phyloP scores from a whole-genome alignment of 2,888 invertebrate genomes.

The Tachina lurida region DNA sequence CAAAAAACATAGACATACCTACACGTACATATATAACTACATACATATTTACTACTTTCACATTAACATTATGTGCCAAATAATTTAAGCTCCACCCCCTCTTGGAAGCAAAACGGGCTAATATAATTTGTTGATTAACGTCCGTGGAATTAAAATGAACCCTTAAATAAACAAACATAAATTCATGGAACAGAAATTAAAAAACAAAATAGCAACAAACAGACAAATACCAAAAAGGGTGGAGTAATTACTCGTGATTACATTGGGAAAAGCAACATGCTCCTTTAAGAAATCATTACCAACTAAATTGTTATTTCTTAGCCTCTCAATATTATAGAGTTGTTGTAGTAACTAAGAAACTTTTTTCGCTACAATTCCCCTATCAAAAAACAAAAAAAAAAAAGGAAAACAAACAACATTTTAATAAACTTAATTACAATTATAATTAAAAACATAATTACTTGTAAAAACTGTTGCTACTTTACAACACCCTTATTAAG shows the following conservation, averaged over 20 bases:
- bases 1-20: neutral
- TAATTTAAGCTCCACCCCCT: slow-evolving; percentile 55
- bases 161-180: slow-evolving; percentile 62
- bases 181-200: slow-evolving; percentile 25
- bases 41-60: neutral
- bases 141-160: slow-evolving; percentile 52
- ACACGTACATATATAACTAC: no score
- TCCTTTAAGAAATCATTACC: slow-evolving; percentile 14
- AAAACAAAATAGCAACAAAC: slow-evolving; percentile 13
- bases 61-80: neutral
- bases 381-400: neutral
- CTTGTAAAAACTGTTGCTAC: slow-evolving; percentile 72
- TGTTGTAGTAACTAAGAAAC: slow-evolving; percentile 37
- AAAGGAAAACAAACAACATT: slow-evolving; percentile 51
- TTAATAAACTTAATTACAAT: slow-evolving; percentile 80
- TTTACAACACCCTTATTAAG: slow-evolving; percentile 53
- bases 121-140: slow-evolving; percentile 51
- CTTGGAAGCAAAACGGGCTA: slow-evolving; percentile 13
- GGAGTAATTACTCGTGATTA: slow-evolving; percentile 68
- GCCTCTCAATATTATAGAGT: neutral
- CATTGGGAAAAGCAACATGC: slow-evolving; percentile 33
- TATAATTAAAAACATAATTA: slow-evolving; percentile 83
- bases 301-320: neutral
- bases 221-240: slow-evolving; percentile 50
- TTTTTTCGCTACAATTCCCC: slow-evolving; percentile 16